Evolutionary conservation across 2,888 invertebrate species (phyloP).

Genomic region (Eristalis intricaria): DNA sequence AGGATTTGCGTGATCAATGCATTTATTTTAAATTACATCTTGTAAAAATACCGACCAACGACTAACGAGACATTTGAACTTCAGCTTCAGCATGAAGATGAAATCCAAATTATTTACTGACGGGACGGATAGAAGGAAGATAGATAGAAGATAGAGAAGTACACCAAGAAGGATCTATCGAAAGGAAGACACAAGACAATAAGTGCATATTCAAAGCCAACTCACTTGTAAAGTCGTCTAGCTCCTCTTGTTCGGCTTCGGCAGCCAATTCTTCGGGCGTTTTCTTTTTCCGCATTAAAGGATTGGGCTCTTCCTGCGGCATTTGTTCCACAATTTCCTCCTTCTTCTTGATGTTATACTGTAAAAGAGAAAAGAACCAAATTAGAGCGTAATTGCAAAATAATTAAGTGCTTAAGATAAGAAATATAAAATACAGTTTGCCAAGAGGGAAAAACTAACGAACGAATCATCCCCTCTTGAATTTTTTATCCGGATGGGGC

Average conservation of each 20-base stretch:
- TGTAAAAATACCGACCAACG: neutral
- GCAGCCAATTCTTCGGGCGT: conserved; percentile 98
- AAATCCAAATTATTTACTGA: neutral
- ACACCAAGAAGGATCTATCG: conserved; percentile 36
- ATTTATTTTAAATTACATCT: neutral
- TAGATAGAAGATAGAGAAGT: conserved; percentile 20
- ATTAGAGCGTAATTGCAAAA: conserved; percentile 40
- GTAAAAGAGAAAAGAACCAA: conserved; percentile 80
- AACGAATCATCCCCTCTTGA: conserved; percentile 9
- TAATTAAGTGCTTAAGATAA: conserved; percentile 20
- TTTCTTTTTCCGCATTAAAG: conserved; percentile 98
- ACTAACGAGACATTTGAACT: neutral
- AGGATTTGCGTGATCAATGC: neutral
- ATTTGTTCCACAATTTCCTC: conserved; percentile 94
- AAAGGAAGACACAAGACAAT: conserved; percentile 75
- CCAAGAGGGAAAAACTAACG: neutral
- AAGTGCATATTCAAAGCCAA: conserved; percentile 82
- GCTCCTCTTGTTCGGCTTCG: conserved; percentile 97
- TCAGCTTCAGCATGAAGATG: neutral
- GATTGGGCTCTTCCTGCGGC: conserved; percentile 93
- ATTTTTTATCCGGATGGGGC: conserved; percentile 21
- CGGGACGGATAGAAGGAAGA: neutral
- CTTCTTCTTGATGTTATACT: conserved; percentile 99
- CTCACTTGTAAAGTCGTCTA: conserved; percentile 98
- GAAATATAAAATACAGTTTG: conserved; percentile 6